Base-by-base conservation (phyloP, 2,888 invertebrate genomes). In the Meloe dianella region DNA sequence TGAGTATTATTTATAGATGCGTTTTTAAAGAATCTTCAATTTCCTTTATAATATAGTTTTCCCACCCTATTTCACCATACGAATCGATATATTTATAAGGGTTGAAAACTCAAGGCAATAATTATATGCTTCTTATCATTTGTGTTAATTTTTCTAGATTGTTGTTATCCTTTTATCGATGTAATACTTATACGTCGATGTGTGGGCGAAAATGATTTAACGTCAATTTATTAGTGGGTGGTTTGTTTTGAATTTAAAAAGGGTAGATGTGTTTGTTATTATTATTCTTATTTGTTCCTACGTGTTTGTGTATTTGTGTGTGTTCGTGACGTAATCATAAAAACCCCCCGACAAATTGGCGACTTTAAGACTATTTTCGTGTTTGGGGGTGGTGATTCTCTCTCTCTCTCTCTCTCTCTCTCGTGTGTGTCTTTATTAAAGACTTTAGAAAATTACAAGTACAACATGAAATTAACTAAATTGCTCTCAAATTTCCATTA, bases 401-500 rank as follows among this genome's bases (percentile, higher is more conserved):
- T 17, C n/a, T n/a, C 17, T 35, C n/a, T n/a, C n/a, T n/a, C n/a
- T n/a, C n/a, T n/a, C n/a, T n/a, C n/a, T n/a, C n/a, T n/a, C n/a
- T n/a, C n/a, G n/a, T n/a, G n/a, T n/a, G n/a, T n/a, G n/a, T n/a
- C 35, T 35, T 35, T 35, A 35, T 35, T 35, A 4, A 35, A 35
- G 4, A 12, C n/a, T 12, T 17, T 17, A n/a, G 6, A 41, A 5
- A n/a, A 17, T 5, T 2, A 12, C 2, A 14, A 14, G n/a, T n/a
- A n/a, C n/a, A n/a, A n/a, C n/a, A n/a, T n/a, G n/a, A n/a, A n/a
- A n/a, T n/a, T n/a, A n/a, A n/a, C n/a, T 54, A 67, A 72, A 71
- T 67, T 71, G 70, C 71, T 57, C 57, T 51, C 41, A 60, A 64
- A 61, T 61, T 65, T 63, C 63, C 66, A 66, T 66, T n/a, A 58